Conservation (phyloP, 2,888 invertebrate genomes). For the Nephrotoma guestfalica region DNA sequence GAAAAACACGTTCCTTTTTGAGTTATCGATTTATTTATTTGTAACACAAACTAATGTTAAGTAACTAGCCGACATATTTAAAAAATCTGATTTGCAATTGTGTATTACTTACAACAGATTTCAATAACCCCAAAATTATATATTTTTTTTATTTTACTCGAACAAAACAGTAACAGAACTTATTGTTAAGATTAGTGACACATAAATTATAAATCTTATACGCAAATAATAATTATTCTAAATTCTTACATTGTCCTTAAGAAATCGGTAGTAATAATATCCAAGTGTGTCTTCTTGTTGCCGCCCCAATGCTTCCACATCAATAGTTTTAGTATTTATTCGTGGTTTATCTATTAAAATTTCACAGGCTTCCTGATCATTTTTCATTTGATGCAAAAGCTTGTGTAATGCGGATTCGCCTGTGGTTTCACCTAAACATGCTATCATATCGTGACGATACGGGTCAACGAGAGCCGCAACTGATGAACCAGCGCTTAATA, state of each 20-base stretch:
- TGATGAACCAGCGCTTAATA: slow-evolving; percentile 80
- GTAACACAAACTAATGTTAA: neutral
- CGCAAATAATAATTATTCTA: neutral
- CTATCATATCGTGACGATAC: slow-evolving; percentile 76
- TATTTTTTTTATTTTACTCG: neutral
- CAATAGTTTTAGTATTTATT: slow-evolving; percentile 70
- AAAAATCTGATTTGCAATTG: neutral
- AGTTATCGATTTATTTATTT: no score
- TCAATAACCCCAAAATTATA: neutral
- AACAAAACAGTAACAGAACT: neutral
- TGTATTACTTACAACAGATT: neutral
- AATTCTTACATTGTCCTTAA: slow-evolving; percentile 48
- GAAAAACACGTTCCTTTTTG: no score
- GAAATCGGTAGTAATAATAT: slow-evolving; percentile 69
- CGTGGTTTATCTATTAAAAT: slow-evolving; percentile 69
- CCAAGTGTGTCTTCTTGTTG: slow-evolving; percentile 76
- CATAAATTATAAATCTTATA: neutral
- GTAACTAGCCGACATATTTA: neutral
- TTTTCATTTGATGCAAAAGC: slow-evolving; percentile 61
- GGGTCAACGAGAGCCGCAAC: slow-evolving; percentile 70
- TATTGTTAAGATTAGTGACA: neutral
- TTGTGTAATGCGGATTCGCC: slow-evolving; percentile 53
- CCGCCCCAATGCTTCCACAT: slow-evolving; percentile 50
- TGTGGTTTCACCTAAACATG: slow-evolving; percentile 86
- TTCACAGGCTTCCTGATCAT: slow-evolving; percentile 57